Evolutionary conservation across 2,888 invertebrate genomes (phyloP), one percentile per base, ranked within the genome.

Genomic region (Papilio elwesi): DNA sequence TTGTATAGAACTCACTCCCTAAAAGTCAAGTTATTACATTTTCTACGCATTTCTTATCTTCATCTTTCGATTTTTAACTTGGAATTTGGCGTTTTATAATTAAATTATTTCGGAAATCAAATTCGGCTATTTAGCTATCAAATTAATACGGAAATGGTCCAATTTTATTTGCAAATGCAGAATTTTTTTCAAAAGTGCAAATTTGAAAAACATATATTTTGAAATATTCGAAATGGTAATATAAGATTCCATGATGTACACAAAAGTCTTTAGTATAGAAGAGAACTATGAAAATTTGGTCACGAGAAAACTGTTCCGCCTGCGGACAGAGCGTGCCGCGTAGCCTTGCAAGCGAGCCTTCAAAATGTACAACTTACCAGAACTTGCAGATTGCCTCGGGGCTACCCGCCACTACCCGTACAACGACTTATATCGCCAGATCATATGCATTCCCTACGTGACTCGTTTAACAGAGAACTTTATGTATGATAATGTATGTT

Each of bases 351-450:
- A 48, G 62, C 16, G 66, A 43, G 52, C 38, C 13, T 51, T 26
- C 64, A 36, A 55, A 57, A 66, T 66, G 57, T 51, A 67, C 51
- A 67, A 71, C 43, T 67, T 62, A 1, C 47, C 10, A 48, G 38
- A 71, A 67, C 51, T 67, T 71, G 51, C 43, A 49, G 55, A 66
- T 48, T 36, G 71, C 62, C 71, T 57, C 52, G 43, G 36, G 71
- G 49, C 43, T 51, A 49, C 0, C 52, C 62, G 36, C 51, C 36
- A 62, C 52, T 26, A 49, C 43, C 26, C 71, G 57, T 15, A 38
- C 49, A 68, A 68, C 43, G 57, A 13, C 49, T 66, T 65, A 51
- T 66, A 68, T 68, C 49, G 59, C 52, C 16, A 26, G 43, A n/a
- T 43, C 43, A 38, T 43, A 67, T 36, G 51, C 65, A 71, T 65